Conservation (phyloP, 2,113 vertebrate species). For the Mesitornis unicolor region DNA sequence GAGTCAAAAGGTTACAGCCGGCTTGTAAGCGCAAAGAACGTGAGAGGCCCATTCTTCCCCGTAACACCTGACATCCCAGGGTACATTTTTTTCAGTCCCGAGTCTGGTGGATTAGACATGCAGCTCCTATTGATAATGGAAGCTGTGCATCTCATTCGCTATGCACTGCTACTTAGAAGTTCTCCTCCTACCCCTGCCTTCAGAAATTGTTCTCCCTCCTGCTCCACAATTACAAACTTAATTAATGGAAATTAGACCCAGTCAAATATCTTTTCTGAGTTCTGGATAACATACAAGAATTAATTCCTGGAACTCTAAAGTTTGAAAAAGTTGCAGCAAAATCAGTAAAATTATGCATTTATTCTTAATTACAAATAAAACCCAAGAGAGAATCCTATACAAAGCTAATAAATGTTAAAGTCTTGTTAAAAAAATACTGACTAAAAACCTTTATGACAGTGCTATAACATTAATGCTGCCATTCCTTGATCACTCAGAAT, state of each 20-base stretch:
- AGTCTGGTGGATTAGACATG: slow-evolving; percentile 34
- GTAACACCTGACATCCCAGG: slow-evolving; percentile 66
- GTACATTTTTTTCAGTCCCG: not conserved
- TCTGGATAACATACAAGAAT: not conserved
- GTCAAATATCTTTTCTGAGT: not conserved
- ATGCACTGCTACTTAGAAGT: not conserved
- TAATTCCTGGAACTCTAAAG: not conserved
- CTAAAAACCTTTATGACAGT: not conserved
- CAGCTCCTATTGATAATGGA: slow-evolving; percentile 22
- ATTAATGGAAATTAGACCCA: not conserved
- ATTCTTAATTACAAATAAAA: not conserved
- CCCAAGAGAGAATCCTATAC: not conserved
- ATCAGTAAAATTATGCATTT: not conserved
- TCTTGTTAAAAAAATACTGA: not conserved
- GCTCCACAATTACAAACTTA: not conserved
- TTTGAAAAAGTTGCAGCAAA: not conserved
- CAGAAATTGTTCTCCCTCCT: not conserved
- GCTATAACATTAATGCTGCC: not conserved
- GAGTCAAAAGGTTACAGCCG: slow-evolving; percentile 59
- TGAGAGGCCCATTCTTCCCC: slow-evolving; percentile 64
- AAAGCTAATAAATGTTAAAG: not conserved
- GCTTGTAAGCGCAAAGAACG: slow-evolving; percentile 62
- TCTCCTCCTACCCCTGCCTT: not conserved
- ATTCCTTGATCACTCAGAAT: not conserved
- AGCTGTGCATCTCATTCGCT: slow-evolving; percentile 5